Percentiles rank a stretch among this genome's conserved stretches.
These are phyloP conservation scores for Mohoua ochrocephala DNA, from an alignment of 2,113 vertebrate species.

Conservation along the genomic window DNA sequence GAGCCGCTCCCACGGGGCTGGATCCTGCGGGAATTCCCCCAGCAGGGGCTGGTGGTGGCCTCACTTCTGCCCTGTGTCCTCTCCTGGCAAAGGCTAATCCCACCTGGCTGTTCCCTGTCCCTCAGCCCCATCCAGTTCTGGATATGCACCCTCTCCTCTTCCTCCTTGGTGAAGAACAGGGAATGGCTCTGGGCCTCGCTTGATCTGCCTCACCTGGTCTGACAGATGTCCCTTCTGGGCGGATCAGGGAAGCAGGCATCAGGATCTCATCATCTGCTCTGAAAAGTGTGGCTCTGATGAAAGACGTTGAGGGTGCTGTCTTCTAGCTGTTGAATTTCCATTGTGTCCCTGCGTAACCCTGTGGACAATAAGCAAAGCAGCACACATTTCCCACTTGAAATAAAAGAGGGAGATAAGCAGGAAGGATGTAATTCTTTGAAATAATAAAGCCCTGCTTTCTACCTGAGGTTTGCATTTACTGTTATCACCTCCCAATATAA, in stretches of 20 bases:
- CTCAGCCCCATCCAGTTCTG: background rate
- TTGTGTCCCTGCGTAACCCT: background rate
- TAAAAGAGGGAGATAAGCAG: background rate
- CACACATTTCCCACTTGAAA: background rate
- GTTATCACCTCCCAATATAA: constrained; percentile 56
- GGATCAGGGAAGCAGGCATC: background rate
- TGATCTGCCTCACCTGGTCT: background rate
- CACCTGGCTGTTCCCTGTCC: background rate
- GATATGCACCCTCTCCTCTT: background rate
- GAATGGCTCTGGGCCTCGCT: background rate
- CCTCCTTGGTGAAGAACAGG: background rate
- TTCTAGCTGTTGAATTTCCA: background rate
- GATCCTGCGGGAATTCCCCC: background rate
- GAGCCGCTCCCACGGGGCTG: accelerated
- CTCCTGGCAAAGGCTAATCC: background rate
- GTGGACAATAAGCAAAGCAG: background rate
- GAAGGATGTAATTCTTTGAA: constrained; percentile 30
- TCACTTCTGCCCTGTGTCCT: accelerated
- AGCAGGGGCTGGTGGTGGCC: background rate
- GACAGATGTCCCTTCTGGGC: background rate
- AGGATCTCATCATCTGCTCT: background rate
- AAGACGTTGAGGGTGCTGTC: background rate
- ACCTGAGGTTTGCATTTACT: constrained; percentile 32
- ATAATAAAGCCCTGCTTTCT: constrained; percentile 33
- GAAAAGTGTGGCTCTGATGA: background rate